Base-by-base conservation (phyloP, 1,140 invertebrate genomes). In the Bombus confusus region DNA sequence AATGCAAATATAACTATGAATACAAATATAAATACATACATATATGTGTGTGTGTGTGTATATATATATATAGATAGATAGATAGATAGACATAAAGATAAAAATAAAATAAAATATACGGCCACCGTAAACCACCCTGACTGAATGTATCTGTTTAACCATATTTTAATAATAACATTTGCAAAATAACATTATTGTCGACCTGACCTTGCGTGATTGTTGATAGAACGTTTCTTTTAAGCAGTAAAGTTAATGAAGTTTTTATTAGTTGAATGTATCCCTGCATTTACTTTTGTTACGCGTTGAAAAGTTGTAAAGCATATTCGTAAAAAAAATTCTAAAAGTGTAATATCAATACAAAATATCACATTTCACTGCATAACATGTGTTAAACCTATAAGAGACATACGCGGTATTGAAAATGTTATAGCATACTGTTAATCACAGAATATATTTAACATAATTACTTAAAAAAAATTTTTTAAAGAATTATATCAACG, bases 71-170 rank as follows among this genome's bases (percentile, higher is more conserved):
- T 85, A 81, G 76, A 86, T 52, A 75, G 74, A 84, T n/a, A n/a
- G 47, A 72, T 73, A 39, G 59, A 80, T 52, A 52, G 18, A 52
- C 52, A 87, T 71, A 66, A 66, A 89, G 59, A 90, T 85, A 91
- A 88, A 92, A 86, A 79, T 79, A 86, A 88, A 68, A 84, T 85
- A 86, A 88, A 92, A 93, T 92, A 92, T 88, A 92, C 91, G 91
- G 90, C 86, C 87, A 93, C 87, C 79, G 86, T 80, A 83, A 93
- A 90, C 91, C 92, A 93, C 89, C 91, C 84, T 83, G 91, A 93
- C 88, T 93, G 92, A 92, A 88, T 86, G 79, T 90, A 90, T 91
- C 82, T 90, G 91, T 91, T 80, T 88, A 92, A 86, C 86, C 80
- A 90, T 88, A 88, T 92, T 93, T 93, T 85, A 91, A 89, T 85